Evolutionary conservation across 1,140 invertebrate genomes (phyloP).

Genomic region (Myzus persicae): DNA sequence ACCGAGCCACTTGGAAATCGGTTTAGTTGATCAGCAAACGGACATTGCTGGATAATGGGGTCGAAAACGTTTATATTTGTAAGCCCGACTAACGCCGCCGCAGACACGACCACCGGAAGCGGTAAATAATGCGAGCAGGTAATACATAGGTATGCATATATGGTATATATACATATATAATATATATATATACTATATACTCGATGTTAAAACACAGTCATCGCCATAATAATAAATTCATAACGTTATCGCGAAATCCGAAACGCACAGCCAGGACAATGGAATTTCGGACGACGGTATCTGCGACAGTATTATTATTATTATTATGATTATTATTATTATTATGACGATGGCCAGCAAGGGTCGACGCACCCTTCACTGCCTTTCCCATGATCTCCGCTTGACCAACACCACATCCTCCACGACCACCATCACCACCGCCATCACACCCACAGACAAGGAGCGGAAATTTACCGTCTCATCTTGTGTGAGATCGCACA

Average conservation of each 20-base stretch:
- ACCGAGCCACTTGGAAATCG: neutral
- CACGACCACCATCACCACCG: neutral
- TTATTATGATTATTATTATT: neutral
- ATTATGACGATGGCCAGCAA: no score
- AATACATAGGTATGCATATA: neutral
- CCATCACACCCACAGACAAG: neutral
- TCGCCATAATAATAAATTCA: constrained; percentile 4
- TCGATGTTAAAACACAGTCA: neutral
- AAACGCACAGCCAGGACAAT: neutral
- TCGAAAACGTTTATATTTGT: constrained; percentile 24
- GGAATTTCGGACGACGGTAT: neutral
- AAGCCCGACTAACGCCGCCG: neutral
- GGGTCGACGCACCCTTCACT: neutral
- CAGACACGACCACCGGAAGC: constrained; percentile 7
- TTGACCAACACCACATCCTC: neutral
- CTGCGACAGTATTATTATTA: neutral
- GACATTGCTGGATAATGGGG: neutral
- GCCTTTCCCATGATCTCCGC: no score
- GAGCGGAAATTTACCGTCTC: neutral
- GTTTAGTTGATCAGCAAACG: constrained; percentile 6
- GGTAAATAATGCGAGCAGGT: neutral
- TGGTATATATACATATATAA: no score
- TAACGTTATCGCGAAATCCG: neutral
- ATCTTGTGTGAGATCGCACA: neutral
- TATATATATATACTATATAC: neutral